Conservation (phyloP, 2,888 invertebrate species). For the Eumacrocentrus americanus region DNA sequence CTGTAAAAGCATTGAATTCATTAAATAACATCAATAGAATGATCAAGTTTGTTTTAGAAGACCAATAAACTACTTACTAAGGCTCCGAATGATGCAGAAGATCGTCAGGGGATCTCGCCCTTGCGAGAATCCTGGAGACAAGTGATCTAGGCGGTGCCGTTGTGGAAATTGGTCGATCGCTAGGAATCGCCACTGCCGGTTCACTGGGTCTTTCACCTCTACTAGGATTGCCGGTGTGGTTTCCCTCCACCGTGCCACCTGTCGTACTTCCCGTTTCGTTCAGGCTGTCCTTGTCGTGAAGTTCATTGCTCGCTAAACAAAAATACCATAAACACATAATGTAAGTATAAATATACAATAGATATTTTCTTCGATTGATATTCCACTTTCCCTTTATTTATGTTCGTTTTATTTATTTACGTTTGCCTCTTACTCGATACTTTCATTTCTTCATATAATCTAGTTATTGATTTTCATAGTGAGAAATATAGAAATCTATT, state of each 20-base stretch:
- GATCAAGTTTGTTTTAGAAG: slow-evolving; percentile 7
- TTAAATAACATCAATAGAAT: neutral
- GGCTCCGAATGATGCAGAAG: slow-evolving; percentile 61
- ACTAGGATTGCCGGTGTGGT: slow-evolving; percentile 45
- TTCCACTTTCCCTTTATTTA: too few species aligned
- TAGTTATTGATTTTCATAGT: too few species aligned
- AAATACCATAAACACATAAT: slow-evolving; percentile 1
- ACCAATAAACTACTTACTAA: slow-evolving; percentile 61
- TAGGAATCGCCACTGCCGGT: slow-evolving; percentile 29
- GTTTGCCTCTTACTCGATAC: too few species aligned
- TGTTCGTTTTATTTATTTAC: too few species aligned
- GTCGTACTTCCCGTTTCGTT: slow-evolving; percentile 61
- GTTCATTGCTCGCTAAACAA: slow-evolving; percentile 61
- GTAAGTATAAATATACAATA: too few species aligned
- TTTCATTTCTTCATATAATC: neutral
- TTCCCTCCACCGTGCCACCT: slow-evolving; percentile 55
- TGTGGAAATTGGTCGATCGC: slow-evolving; percentile 31
- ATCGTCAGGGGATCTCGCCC: slow-evolving; percentile 52
- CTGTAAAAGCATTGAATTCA: slow-evolving; percentile 48
- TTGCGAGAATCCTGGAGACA: slow-evolving; percentile 55
- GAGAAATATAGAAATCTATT: too few species aligned
- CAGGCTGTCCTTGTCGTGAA: slow-evolving; percentile 63
- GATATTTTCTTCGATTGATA: too few species aligned
- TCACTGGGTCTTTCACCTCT: slow-evolving; percentile 44
- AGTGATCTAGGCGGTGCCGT: slow-evolving; percentile 49